phyloP scores from a whole-genome alignment of 2,888 invertebrate genomes.

The Lysandra bellargus region DNA sequence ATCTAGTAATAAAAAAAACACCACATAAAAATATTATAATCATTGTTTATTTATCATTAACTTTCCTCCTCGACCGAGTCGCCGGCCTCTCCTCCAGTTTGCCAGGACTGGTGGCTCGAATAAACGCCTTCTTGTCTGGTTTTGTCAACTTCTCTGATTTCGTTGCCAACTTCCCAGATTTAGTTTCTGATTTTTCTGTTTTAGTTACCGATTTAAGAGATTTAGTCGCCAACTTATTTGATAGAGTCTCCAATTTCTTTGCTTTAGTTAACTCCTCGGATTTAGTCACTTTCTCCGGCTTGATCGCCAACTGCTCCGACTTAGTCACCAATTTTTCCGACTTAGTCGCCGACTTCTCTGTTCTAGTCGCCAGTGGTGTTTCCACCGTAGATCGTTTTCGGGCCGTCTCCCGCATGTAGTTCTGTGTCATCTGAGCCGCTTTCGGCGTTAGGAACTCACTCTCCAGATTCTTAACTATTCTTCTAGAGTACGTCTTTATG shows the following conservation, averaged over 20 bases:
- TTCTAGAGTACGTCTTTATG: slow-evolving; percentile 56
- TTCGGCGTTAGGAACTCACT: slow-evolving; percentile 59
- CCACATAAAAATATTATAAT: neutral
- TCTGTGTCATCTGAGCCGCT: slow-evolving; percentile 26
- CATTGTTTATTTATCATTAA: slow-evolving; percentile 38
- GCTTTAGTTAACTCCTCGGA: neutral
- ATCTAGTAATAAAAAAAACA: neutral
- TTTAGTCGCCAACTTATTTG: neutral
- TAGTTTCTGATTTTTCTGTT: neutral
- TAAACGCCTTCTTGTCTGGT: slow-evolving; percentile 47
- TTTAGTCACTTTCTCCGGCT: neutral
- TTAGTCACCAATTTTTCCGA: neutral
- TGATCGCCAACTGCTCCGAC: neutral
- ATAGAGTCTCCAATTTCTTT: neutral
- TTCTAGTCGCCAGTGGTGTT: neutral
- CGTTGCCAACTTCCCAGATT: slow-evolving; percentile 4
- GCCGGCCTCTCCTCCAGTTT: slow-evolving; percentile 48
- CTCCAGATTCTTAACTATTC: slow-evolving; percentile 64
- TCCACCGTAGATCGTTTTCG: neutral
- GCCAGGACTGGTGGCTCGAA: slow-evolving; percentile 61
- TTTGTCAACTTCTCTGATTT: slow-evolving; percentile 32
- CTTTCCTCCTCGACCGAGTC: slow-evolving; percentile 45
- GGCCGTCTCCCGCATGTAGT: slow-evolving; percentile 27
- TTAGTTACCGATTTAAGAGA: neutral
- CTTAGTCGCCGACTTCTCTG: neutral